Conservation (phyloP, 2,888 invertebrate genomes). For the Drosophila multiciliata region DNA sequence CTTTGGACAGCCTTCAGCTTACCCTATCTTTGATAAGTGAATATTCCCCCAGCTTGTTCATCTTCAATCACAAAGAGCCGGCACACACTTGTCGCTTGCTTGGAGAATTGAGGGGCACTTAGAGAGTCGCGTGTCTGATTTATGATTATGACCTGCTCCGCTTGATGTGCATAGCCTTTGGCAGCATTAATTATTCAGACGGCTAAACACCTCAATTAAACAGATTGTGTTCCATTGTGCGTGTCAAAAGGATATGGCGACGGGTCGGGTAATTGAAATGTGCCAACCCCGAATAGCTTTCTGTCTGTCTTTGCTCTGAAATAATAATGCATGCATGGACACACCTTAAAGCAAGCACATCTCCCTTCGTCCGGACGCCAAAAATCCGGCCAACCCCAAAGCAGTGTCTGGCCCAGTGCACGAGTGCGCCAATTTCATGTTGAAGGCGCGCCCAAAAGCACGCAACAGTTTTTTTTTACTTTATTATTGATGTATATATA, state of each 20-base stretch:
- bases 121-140: slow-evolving; percentile 70
- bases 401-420: slow-evolving; percentile 60
- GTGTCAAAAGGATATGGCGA: slow-evolving; percentile 58
- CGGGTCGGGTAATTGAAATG: slow-evolving; percentile 51
- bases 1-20: background rate
- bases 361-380: background rate
- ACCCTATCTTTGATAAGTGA: background rate
- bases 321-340: slow-evolving; percentile 55
- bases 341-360: slow-evolving; percentile 50
- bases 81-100: slow-evolving; percentile 43
- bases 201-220: slow-evolving; percentile 77
- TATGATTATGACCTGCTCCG: slow-evolving; percentile 70
- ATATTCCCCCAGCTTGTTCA: background rate
- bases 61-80: slow-evolving; percentile 14
- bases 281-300: slow-evolving; percentile 27
- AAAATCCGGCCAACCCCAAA: slow-evolving; percentile 6
- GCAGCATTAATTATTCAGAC: slow-evolving; percentile 66
- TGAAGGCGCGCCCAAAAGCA: slow-evolving; percentile 65
- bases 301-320: background rate
- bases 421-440: slow-evolving; percentile 74
- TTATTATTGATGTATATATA: background rate
- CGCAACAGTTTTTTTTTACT: slow-evolving; percentile 73
- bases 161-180: slow-evolving; percentile 38
- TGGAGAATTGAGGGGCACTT: slow-evolving; percentile 29
- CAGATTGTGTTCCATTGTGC: slow-evolving; percentile 65